Evolutionary conservation across 1,140 invertebrate species (phyloP).

Genomic region (Latrodectus geometricus): DNA sequence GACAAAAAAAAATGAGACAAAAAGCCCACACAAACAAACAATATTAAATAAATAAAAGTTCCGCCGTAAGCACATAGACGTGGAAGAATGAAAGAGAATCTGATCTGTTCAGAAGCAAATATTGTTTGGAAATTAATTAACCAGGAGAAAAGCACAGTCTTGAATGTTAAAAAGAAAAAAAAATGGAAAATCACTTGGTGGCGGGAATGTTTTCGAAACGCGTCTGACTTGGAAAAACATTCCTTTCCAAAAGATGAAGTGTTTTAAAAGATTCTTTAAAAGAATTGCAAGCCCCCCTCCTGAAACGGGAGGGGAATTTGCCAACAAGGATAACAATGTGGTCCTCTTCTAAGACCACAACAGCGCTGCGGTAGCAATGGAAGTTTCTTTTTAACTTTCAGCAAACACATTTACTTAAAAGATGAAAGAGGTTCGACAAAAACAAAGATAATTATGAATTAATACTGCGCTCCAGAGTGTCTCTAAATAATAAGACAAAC

Average conservation of each 20-base stretch:
- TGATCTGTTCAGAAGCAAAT: constrained; percentile 37
- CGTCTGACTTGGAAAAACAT: constrained; percentile 60
- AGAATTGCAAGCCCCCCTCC: constrained; percentile 36
- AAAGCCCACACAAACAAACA: neutral
- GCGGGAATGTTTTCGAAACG: constrained; percentile 46
- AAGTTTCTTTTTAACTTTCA: constrained; percentile 29
- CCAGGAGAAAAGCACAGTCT: constrained; percentile 29
- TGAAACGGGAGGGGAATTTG: too few relatives aligned
- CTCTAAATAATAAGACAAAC: constrained; percentile 56
- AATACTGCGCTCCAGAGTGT: constrained; percentile 51
- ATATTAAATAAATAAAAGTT: neutral
- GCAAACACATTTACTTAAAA: constrained; percentile 35
- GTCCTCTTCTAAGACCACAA: constrained; percentile 29
- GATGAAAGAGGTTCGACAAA: constrained; percentile 23
- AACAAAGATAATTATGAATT: constrained; percentile 60
- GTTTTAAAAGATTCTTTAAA: constrained; percentile 54
- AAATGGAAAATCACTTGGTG: neutral
- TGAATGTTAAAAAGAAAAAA: constrained; percentile 18
- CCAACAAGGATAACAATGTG: constrained; percentile 26
- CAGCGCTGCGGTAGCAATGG: constrained; percentile 1
- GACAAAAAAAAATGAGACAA: neutral
- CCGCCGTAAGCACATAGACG: neutral
- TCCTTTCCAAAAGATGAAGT: constrained; percentile 37
- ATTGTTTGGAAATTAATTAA: constrained; percentile 62
- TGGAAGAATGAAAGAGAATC: neutral